Evolutionary conservation across 2,888 invertebrate species (phyloP).

Genomic region (Pocota personata): DNA sequence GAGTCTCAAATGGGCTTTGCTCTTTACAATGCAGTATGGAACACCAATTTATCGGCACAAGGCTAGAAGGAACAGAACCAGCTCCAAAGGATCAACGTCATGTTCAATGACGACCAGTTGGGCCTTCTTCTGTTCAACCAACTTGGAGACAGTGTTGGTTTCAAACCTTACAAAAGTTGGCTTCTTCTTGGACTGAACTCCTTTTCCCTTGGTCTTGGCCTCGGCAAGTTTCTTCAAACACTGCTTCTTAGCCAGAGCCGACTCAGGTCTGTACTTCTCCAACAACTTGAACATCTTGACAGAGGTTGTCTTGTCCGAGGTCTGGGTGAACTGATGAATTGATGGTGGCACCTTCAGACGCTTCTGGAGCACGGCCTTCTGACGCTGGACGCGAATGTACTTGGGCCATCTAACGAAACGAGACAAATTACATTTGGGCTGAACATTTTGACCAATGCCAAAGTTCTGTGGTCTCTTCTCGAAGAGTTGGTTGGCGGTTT

Average conservation of each 20-base stretch:
- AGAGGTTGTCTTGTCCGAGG: slow-evolving; percentile 98
- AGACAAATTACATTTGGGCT: slow-evolving; percentile 98
- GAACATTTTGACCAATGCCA: slow-evolving; percentile 99
- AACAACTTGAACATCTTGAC: slow-evolving; percentile 97
- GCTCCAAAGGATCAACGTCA: slow-evolving; percentile 99
- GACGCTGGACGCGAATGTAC: slow-evolving; percentile 98
- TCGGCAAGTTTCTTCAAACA: slow-evolving; percentile 95
- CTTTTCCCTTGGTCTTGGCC: slow-evolving; percentile 94
- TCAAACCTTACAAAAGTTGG: slow-evolving; percentile 94
- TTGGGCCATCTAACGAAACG: slow-evolving; percentile 99
- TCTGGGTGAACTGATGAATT: slow-evolving; percentile 98
- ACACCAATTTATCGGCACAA: slow-evolving; percentile 99
- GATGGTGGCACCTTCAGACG: slow-evolving; percentile 99
- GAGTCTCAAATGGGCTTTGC: slow-evolving; percentile 97
- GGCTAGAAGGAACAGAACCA: slow-evolving; percentile 98
- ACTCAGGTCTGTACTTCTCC: slow-evolving; percentile 99
- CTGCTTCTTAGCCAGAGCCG: slow-evolving; percentile 94
- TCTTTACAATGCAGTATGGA: slow-evolving; percentile 99
- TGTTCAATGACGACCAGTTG: slow-evolving; percentile 99
- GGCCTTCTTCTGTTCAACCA: slow-evolving; percentile 99
- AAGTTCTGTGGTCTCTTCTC: slow-evolving; percentile 99
- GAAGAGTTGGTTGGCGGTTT: slow-evolving; percentile 97
- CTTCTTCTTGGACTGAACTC: slow-evolving; percentile 95
- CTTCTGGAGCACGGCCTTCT: slow-evolving; percentile 97
- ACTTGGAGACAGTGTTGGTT: slow-evolving; percentile 95